Evolutionary conservation across 2,113 vertebrate species (phyloP).

Genomic region (Prionailurus bengalensis): DNA sequence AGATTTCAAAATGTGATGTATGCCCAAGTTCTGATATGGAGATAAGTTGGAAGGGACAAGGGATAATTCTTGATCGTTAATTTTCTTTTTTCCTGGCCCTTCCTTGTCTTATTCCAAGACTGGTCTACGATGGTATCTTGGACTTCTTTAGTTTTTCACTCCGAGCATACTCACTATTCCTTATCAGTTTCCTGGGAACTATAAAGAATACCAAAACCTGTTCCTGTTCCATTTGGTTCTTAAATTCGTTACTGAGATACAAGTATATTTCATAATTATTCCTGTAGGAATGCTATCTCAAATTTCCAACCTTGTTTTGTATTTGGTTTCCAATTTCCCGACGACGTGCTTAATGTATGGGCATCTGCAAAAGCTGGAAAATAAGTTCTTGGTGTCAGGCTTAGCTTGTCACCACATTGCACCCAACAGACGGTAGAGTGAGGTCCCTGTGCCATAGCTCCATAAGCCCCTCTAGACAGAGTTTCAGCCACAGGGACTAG

Average conservation of each 20-base stretch:
- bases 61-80: not conserved
- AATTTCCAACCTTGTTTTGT: not conserved
- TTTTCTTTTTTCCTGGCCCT: not conserved
- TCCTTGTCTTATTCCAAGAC: not conserved
- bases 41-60: not conserved
- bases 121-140: no score
- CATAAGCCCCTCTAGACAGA: not conserved
- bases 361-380: not conserved
- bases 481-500: not conserved
- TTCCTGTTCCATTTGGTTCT: not conserved
- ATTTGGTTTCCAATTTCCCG: not conserved
- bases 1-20: not conserved
- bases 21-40: not conserved
- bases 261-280: not conserved
- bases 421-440: not conserved
- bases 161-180: not conserved
- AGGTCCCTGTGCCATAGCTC: no score
- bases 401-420: not conserved
- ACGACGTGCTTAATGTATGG: not conserved
- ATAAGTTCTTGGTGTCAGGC: not conserved
- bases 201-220: not conserved
- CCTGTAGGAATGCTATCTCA: not conserved
- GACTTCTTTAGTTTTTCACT: not conserved
- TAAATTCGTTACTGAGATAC: not conserved
- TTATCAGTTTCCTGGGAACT: not conserved